Percentiles rank a stretch among this genome's conserved stretches.
Conservation (phyloP, 2,888 invertebrate species). For the Toxonevra muliebris region DNA sequence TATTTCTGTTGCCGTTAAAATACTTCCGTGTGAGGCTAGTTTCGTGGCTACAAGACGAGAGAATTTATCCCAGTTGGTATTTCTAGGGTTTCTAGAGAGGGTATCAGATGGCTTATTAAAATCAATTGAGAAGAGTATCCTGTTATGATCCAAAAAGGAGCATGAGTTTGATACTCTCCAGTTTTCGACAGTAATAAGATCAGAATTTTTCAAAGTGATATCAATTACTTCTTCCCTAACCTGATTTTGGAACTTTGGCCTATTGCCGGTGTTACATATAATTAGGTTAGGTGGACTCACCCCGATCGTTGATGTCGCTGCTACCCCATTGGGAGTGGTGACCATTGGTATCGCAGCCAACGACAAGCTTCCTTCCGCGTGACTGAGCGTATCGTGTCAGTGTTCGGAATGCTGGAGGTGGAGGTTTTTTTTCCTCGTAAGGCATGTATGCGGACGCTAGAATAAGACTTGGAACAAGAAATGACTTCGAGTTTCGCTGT, state of each 20-base stretch:
- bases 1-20: no score
- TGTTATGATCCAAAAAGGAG: no score
- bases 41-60: no score
- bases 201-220: slow-evolving; percentile 2
- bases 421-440: neutral
- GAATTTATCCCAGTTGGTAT: no score
- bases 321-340: neutral
- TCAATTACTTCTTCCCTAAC: slow-evolving; percentile 9
- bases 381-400: neutral
- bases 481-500: neutral
- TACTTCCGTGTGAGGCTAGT: no score
- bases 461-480: no score
- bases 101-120: no score
- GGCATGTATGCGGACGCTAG: neutral
- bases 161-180: no score
- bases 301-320: neutral
- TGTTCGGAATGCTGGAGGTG: neutral
- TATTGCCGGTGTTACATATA: neutral
- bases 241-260: slow-evolving; percentile 2
- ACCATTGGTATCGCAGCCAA: neutral
- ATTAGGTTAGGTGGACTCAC: neutral
- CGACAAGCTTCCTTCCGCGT: no score
- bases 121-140: no score
- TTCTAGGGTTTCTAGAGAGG: no score
- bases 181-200: no score